Conservation (phyloP, 2,113 vertebrate genomes). For the Neogobius melanostomus region DNA sequence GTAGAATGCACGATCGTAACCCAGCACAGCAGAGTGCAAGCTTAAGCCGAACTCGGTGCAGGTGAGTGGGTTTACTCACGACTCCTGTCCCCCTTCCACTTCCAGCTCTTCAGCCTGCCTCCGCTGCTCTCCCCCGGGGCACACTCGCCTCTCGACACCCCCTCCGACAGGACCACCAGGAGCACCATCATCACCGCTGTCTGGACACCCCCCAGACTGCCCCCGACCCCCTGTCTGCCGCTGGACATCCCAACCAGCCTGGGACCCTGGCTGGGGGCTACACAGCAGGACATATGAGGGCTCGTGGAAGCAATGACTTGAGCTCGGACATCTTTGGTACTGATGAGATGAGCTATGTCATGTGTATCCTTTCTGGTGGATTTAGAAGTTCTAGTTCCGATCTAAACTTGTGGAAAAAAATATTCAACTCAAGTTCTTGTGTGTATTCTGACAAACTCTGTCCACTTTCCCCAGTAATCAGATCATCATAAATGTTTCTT, state of each 20-base stretch:
- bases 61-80: slow-evolving; percentile 81
- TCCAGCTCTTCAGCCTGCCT: slow-evolving; percentile 84
- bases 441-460: no score
- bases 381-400: not conserved
- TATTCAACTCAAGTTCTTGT: no score
- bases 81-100: slow-evolving; percentile 93
- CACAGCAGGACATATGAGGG: slow-evolving; percentile 25
- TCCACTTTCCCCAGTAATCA: no score
- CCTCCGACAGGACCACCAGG: slow-evolving; percentile 65
- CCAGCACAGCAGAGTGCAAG: no score
- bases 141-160: slow-evolving; percentile 67
- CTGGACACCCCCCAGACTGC: slow-evolving; percentile 29
- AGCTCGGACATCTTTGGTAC: slow-evolving; percentile 38
- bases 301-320: slow-evolving; percentile 32
- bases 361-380: not conserved
- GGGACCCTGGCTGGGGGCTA: slow-evolving; percentile 52
- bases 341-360: slow-evolving; percentile 48
- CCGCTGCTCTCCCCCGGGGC: slow-evolving; percentile 70
- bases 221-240: slow-evolving; percentile 10
- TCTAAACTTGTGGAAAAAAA: no score
- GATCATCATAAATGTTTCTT: no score
- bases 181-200: slow-evolving; percentile 69
- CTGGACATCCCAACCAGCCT: slow-evolving; percentile 76
- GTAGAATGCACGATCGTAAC: no score
- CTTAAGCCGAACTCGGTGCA: not conserved